Evolutionary conservation across 2,113 vertebrate genomes (phyloP), one percentile per base, ranked within the genome.

Genomic region (Psittacus erithacus): DNA sequence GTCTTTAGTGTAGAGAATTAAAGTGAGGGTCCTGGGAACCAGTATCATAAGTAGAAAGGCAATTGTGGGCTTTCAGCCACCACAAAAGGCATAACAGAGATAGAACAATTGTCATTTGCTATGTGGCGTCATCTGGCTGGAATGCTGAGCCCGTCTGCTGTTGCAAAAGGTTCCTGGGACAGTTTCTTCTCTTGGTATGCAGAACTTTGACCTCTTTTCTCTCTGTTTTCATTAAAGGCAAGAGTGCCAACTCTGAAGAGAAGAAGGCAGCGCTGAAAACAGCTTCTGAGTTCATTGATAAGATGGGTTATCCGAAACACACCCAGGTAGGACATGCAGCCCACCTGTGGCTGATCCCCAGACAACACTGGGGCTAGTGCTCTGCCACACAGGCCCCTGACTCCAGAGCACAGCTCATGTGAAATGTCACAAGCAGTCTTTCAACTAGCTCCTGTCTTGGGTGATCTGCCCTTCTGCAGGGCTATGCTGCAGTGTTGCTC

Each of bases 231-330:
- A 9, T 27, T 15, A 41, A 87, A 99, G 99, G 99, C 88, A 99
- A 97, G 97, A 97, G 98, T 7, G 99, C 99, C 92, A 99, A 99
- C 93, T 95, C 97, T 10, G 99, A 99, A 5, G 99, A 99, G 97
- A 98, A 99, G 80, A 99, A 99, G 96, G 98, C 98, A 13, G 98
- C 99, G 9, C 97, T 99, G 97, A 99, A 98, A 95, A 98, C 99
- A 2, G 99, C 99, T 11, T 98, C 99, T 0, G 99, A 99, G 76
- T 99, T 99, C 97, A 99, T 99, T 97, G 98, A 98, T 92, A 99
- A 99, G 98, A 99, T 99, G 99, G 95, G 97, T 43, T 99, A 99
- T 88, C 98, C 99, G 13, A 99, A 98, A 90, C 98, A 99, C 55
- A 99, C 99, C 3, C 98, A 99, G 98, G 98, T 98, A 74, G 95